Evolutionary conservation across 1,140 invertebrate species (phyloP).

Genomic region (Neodiprion virginianus): DNA sequence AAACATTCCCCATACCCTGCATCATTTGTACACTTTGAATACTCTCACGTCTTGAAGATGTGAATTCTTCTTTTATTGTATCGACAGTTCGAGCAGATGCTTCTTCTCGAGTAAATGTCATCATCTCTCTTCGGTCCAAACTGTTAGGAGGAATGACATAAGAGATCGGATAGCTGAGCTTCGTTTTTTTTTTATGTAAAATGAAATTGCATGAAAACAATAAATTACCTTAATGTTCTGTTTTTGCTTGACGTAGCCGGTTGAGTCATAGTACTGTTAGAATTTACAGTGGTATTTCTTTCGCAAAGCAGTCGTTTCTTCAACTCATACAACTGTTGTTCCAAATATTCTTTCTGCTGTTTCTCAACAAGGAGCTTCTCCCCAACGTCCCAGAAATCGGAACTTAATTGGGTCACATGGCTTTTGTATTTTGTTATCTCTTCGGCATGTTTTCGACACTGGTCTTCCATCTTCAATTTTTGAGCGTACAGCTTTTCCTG

Average conservation of each 20-base stretch:
- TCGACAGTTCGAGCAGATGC: constrained; percentile 18
- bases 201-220: too few species aligned
- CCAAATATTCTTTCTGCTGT: constrained; percentile 60
- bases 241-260: constrained; percentile 32
- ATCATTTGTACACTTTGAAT: constrained; percentile 55
- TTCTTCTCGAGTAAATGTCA: constrained; percentile 21
- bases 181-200: too few species aligned
- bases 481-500: constrained; percentile 59
- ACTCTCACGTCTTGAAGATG: constrained; percentile 47
- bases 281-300: neutral
- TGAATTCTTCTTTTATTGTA: constrained; percentile 45
- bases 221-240: constrained; percentile 39
- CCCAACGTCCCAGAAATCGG: constrained; percentile 66
- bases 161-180: constrained; percentile 14
- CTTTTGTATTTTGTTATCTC: constrained; percentile 65
- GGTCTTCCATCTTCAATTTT: constrained; percentile 53
- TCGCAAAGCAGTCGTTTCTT: constrained; percentile 25
- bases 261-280: neutral
- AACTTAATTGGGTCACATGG: constrained; percentile 62
- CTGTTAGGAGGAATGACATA: constrained; percentile 9
- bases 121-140: constrained; percentile 40
- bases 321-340: constrained; percentile 35
- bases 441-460: constrained; percentile 61
- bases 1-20: constrained; percentile 63
- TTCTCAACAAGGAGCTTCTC: constrained; percentile 66